Evolutionary conservation across 2,797 vertebrate species (phyloP).

Genomic region (Chelonia mydas): DNA sequence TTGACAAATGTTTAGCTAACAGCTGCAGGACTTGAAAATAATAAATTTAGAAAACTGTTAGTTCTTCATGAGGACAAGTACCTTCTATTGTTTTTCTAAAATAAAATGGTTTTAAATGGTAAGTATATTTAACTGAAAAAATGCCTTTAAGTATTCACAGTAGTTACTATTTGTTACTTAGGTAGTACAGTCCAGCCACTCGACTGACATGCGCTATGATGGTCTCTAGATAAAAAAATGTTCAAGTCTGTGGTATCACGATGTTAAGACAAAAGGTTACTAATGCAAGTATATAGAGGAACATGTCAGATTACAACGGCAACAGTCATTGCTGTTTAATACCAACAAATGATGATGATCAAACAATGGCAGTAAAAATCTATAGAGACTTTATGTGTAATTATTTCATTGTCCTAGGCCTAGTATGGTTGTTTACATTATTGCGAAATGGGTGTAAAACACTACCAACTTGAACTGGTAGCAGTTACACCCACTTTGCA

Average conservation of each 20-base stretch:
- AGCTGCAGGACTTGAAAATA: not conserved
- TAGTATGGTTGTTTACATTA: not conserved
- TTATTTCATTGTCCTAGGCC: not conserved
- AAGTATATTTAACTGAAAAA: not conserved
- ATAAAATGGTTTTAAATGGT: not conserved
- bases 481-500: not conserved
- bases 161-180: not conserved
- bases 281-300: not conserved
- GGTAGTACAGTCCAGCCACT: not conserved
- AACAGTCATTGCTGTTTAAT: not conserved
- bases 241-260: not conserved
- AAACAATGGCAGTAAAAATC: not conserved
- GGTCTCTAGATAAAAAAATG: not conserved
- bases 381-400: not conserved
- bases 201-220: not conserved
- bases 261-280: not conserved
- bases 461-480: accelerated
- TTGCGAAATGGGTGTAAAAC: not conserved
- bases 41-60: not conserved
- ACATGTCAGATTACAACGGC: not conserved
- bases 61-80: conserved; percentile 33
- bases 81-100: conserved; percentile 37
- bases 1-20: not conserved
- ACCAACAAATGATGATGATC: not conserved
- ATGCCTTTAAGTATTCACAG: not conserved